Base-by-base conservation (phyloP, 2,888 invertebrate genomes). In the Melanostoma mellinum region DNA sequence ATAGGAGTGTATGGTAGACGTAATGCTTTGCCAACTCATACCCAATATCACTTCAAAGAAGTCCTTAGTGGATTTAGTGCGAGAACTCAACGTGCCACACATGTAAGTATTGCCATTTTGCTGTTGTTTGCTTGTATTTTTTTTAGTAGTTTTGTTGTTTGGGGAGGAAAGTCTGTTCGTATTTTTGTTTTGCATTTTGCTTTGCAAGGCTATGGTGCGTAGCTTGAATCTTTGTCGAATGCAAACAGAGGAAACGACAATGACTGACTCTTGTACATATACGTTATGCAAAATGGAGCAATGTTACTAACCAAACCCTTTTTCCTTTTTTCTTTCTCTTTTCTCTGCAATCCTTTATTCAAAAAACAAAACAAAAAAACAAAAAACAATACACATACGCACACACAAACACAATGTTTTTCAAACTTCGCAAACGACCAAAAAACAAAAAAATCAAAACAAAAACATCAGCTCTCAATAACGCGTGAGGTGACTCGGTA, bases 31-130 rank as follows among this genome's bases (percentile, higher is more conserved):
- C 99, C 99, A 3, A 98, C 99, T 2, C 97, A 99, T 89, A 98
- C 98, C 38, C 97, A 98, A 90, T 98, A 99, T 91, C 98, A 99
- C 91, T 97, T 99, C 89, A 94, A 98, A 89, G 97, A 98, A 92
- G 96, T 98, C 61, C 93, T 98, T 68, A 97, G 96, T 89, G 97
- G 97, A 80, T 97, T 97, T 90, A 97, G 96, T 91, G 96, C 96
- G 44, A 93, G 97, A 89, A 95, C 95, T 72, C 95, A 95, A 9
- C 93, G 97, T 88, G 95, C 96, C 65, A 96, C 97, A 88, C 96
- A 97, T 93, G 96, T 97, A 93, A 96, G 95, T 94, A 90, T 88
- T 58, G 53, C 3, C 4, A 48, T 52, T 50, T 40, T 30, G 40
- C 36, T 44, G 10, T 35, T n/a, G 6, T 65, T 50, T 36, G 10